A percentile compares a stretch with the other conserved stretches of the same genome.
These are phyloP conservation scores for Wasmannia auropunctata DNA, from an alignment of 1,140 invertebrate species.

Conservation along the genomic window DNA sequence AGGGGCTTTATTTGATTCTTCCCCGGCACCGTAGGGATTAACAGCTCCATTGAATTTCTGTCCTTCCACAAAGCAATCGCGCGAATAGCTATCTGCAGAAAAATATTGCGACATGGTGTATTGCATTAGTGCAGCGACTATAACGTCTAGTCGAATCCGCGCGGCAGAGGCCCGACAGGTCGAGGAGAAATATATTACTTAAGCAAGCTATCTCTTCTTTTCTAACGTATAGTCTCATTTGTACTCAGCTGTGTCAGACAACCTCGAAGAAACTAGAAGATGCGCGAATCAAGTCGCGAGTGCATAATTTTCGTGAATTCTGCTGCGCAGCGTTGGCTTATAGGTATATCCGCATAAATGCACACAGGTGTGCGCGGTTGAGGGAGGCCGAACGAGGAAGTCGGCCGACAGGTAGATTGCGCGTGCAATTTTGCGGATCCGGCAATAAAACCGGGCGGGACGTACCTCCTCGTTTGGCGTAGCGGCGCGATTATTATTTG, in stretches of 20 bases:
- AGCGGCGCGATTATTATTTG: conserved; percentile 66
- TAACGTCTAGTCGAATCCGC: neutral
- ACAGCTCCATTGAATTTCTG: conserved; percentile 69
- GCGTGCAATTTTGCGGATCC: conserved; percentile 27
- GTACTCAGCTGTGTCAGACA: conserved; percentile 10
- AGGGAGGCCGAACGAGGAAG: neutral
- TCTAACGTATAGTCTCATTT: neutral
- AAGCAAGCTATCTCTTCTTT: conserved; percentile 14
- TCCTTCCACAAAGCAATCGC: conserved; percentile 65
- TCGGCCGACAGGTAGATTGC: conserved; percentile 17
- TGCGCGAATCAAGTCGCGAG: conserved; percentile 1
- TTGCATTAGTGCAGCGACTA: neutral
- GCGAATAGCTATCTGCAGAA: conserved; percentile 53
- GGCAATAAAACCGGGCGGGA: conserved; percentile 60
- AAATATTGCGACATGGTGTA: conserved; percentile 55
- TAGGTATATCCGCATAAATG: neutral
- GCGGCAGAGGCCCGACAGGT: neutral
- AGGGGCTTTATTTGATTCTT: conserved; percentile 69
- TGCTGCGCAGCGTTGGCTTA: neutral
- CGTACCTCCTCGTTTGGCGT: conserved; percentile 45
- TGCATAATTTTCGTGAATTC: neutral
- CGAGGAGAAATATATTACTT: conserved; percentile 56
- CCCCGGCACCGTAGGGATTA: conserved; percentile 41
- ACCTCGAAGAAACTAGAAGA: conserved; percentile 7
- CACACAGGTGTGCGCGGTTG: neutral